Percentiles rank a stretch among this genome's conserved stretches.
These are phyloP conservation scores for Portunus trituberculatus DNA, from an alignment of 1,140 invertebrate species.

Conservation along the genomic window DNA sequence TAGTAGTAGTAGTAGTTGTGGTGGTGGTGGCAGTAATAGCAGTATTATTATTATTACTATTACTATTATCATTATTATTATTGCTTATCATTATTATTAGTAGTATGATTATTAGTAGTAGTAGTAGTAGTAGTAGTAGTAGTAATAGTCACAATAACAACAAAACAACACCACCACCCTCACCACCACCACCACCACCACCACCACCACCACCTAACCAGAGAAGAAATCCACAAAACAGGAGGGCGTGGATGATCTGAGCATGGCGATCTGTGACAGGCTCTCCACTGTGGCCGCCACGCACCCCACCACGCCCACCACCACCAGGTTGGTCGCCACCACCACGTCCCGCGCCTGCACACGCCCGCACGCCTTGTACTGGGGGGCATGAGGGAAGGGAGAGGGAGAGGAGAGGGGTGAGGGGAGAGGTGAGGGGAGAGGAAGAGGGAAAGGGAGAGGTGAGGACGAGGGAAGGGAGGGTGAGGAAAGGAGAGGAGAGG, in stretches of 20 bases:
- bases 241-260: slow-evolving; percentile 53
- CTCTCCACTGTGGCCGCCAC: slow-evolving; percentile 49
- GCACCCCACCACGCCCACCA: slow-evolving; percentile 47
- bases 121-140: too few species aligned
- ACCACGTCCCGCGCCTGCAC: slow-evolving; percentile 41
- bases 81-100: neutral
- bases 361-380: slow-evolving; percentile 61
- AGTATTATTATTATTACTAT: neutral
- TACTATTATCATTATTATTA: neutral
- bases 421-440: neutral
- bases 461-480: neutral
- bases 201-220: too few species aligned
- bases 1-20: neutral
- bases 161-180: too few species aligned
- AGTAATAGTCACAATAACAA: too few species aligned
- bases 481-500: neutral
- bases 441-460: neutral
- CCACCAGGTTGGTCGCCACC: slow-evolving; percentile 41
- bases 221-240: slow-evolving; percentile 31
- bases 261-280: slow-evolving; percentile 37
- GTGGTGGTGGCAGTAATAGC: neutral
- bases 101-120: too few species aligned
- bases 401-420: neutral
- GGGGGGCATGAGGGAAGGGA: neutral
- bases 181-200: too few species aligned